Conservation (phyloP, 2,113 vertebrate genomes). For the Jacana jacana region DNA sequence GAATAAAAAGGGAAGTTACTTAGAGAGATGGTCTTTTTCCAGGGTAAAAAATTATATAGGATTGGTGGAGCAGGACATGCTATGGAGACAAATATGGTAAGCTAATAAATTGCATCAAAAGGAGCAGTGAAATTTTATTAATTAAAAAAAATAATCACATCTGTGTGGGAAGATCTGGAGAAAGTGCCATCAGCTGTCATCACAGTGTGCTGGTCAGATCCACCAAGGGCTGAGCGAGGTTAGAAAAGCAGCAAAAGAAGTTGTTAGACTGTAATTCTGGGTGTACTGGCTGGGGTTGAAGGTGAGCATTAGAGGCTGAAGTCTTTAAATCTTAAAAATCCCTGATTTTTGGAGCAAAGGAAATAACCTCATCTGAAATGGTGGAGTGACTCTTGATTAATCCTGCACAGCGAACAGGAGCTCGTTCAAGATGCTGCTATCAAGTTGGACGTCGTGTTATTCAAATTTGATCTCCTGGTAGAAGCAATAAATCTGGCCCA, state of each 20-base stretch:
- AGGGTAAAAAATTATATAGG: not conserved
- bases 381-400: not conserved
- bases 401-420: not conserved
- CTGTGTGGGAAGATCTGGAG: not conserved
- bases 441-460: not conserved
- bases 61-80: not conserved
- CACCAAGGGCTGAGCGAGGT: not conserved
- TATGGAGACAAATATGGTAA: not conserved
- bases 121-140: not conserved
- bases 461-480: not conserved
- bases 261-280: not conserved
- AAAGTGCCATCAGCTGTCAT: not conserved
- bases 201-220: not conserved
- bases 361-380: not conserved
- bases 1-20: not conserved
- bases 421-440: not conserved
- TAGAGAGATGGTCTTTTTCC: not conserved
- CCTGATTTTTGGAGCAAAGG: not conserved
- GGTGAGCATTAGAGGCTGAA: not conserved
- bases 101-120: not conserved
- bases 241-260: not conserved
- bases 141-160: not conserved
- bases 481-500: not conserved
- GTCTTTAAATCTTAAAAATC: not conserved
- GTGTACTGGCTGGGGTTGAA: not conserved